Conservation (phyloP, 2,113 vertebrate species). For the Sarotherodon lohbergeri region DNA sequence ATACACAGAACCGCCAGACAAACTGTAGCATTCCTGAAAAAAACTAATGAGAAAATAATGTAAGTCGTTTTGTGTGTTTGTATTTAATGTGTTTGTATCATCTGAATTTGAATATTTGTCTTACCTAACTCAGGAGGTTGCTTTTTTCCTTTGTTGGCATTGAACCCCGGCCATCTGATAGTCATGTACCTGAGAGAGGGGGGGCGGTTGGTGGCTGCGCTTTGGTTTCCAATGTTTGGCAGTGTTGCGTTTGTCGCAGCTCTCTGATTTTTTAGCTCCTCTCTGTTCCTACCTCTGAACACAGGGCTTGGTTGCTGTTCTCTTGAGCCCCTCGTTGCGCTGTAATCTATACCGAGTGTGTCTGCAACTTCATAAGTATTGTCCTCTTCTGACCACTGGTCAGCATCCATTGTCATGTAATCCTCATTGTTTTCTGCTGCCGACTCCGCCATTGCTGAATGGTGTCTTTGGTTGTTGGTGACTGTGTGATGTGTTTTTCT, state of each 20-base stretch:
- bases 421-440: background rate
- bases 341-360: background rate
- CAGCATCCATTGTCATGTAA: slow-evolving; percentile 13
- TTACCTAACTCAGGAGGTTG: background rate
- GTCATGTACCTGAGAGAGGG: background rate
- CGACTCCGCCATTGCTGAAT: background rate
- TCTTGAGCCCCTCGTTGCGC: fast-evolving
- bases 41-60: background rate
- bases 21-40: background rate
- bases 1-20: background rate
- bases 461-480: background rate
- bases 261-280: background rate
- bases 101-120: background rate
- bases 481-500: background rate
- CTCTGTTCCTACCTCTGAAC: background rate
- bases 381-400: background rate
- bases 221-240: background rate
- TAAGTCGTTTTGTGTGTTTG: background rate
- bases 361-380: background rate
- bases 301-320: background rate
- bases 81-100: background rate
- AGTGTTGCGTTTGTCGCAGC: background rate
- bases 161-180: background rate
- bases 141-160: background rate
- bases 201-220: fast-evolving